phyloP scores from a whole-genome alignment of 2,113 vertebrate genomes.

The Nesoenas mayeri region DNA sequence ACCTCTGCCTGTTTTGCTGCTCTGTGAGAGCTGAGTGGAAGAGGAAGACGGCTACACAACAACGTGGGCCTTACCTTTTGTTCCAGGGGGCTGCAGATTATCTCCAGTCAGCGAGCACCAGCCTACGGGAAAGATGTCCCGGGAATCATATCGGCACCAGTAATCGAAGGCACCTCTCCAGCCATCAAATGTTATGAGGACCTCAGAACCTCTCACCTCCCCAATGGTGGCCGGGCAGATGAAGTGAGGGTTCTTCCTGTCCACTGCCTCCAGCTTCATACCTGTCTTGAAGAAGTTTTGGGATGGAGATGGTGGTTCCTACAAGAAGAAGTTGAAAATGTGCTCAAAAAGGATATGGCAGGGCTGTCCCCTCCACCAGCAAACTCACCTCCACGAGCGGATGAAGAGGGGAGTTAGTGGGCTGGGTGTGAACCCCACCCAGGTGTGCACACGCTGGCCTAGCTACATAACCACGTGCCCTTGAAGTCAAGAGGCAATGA shows the following conservation, averaged over 20 bases:
- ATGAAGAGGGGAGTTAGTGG: not conserved
- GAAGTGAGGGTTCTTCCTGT: conserved; percentile 99
- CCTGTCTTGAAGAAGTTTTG: conserved; percentile 97
- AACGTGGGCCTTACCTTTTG: conserved; percentile 84
- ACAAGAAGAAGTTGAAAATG: conserved; percentile 53
- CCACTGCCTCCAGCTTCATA: conserved; percentile 98
- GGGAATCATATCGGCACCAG: conserved; percentile 98
- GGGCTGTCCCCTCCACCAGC: not conserved
- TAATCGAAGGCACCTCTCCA: conserved; percentile 99
- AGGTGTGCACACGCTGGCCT: not conserved
- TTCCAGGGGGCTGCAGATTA: conserved; percentile 97
- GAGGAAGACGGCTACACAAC: not conserved
- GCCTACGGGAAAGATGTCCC: conserved; percentile 98
- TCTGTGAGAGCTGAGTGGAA: not conserved
- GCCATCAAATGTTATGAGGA: conserved; percentile 98
- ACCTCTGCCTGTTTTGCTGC: not conserved
- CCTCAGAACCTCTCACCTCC: conserved; percentile 95
- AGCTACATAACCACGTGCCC: not conserved
- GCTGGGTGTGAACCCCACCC: not conserved
- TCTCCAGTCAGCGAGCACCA: conserved; percentile 98
- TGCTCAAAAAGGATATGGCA: not conserved
- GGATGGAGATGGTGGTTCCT: conserved; percentile 94
- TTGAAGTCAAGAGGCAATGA: not conserved
- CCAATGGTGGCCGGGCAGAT: conserved; percentile 98
- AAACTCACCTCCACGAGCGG: not conserved